These are phyloP conservation scores for Noctua comes DNA, from an alignment of 2,888 invertebrate genomes.

Conservation along the genomic window DNA sequence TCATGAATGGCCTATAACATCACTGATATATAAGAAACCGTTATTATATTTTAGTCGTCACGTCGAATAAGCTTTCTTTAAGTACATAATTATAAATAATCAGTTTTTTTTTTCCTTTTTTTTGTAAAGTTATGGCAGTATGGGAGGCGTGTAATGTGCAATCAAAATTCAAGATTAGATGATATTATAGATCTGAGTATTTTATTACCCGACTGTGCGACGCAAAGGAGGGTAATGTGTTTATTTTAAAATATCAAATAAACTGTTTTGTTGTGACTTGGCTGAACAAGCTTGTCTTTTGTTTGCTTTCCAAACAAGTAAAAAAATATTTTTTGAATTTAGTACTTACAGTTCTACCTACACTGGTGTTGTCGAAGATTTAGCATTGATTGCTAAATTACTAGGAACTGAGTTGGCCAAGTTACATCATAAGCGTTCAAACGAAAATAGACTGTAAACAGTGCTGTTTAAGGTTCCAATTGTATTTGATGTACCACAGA, in stretches of 20 bases:
- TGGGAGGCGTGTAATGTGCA: conserved; percentile 74
- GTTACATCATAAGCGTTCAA: conserved; percentile 42
- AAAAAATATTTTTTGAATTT: conserved; percentile 5
- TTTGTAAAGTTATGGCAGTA: conserved; percentile 72
- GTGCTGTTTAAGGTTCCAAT: conserved; percentile 61
- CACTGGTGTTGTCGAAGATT: conserved; percentile 21
- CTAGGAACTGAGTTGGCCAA: conserved; percentile 12
- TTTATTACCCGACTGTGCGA: conserved; percentile 8
- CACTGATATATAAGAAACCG: conserved; percentile 44
- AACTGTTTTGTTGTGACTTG: conserved; percentile 43
- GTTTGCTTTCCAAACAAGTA: neutral
- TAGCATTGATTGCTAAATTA: conserved; percentile 25
- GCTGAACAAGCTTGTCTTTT: conserved; percentile 6
- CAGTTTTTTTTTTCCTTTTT: conserved; percentile 58
- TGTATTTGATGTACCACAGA: conserved; percentile 40
- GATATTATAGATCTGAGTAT: conserved; percentile 72
- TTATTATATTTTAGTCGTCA: conserved; percentile 57
- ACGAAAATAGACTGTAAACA: conserved; percentile 41
- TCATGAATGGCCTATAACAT: conserved; percentile 44
- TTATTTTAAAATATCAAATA: conserved; percentile 32
- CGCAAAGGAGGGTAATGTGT: neutral
- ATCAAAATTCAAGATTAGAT: conserved; percentile 76
- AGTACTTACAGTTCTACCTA: conserved; percentile 19
- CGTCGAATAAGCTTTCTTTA: conserved; percentile 64
- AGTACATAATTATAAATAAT: conserved; percentile 66